Evolutionary conservation across 53 echinoderm and acorn worm genomes (phyloP).

Genomic region (Echinometra lucunter): DNA sequence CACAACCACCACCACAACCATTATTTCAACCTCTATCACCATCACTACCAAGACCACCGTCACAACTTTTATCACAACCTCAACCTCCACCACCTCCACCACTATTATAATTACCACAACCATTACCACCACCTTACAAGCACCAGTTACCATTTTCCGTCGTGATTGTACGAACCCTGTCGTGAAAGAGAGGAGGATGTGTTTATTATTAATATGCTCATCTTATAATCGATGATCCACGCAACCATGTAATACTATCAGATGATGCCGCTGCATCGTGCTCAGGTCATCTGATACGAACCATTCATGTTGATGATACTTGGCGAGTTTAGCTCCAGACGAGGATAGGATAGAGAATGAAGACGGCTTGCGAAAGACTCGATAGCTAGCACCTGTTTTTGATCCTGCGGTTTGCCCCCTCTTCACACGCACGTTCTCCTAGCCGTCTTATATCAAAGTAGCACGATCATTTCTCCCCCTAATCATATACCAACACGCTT

Average conservation of each 20-base stretch:
- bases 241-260: not conserved
- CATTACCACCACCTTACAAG: not conserved
- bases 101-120: not conserved
- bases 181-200: not conserved
- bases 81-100: not conserved
- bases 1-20: not conserved
- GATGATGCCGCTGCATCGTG: not conserved
- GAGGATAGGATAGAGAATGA: not conserved
- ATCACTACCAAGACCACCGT: not conserved
- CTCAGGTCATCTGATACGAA: not conserved
- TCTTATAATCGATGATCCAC: not conserved
- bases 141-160: too few relatives aligned
- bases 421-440: not conserved
- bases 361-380: not conserved
- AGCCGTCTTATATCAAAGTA: not conserved
- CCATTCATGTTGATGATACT: constrained; percentile 11
- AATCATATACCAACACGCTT: not conserved
- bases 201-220: not conserved
- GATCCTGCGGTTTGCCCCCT: not conserved
- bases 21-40: not conserved
- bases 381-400: not conserved
- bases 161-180: not conserved
- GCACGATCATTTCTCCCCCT: not conserved
- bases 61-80: not conserved
- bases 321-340: not conserved